A percentile compares a stretch with the other conserved stretches of the same genome.
Evolutionary conservation across 53 echinoderm and acorn worm species (phyloP).

Genomic region (Crossaster papposus): DNA sequence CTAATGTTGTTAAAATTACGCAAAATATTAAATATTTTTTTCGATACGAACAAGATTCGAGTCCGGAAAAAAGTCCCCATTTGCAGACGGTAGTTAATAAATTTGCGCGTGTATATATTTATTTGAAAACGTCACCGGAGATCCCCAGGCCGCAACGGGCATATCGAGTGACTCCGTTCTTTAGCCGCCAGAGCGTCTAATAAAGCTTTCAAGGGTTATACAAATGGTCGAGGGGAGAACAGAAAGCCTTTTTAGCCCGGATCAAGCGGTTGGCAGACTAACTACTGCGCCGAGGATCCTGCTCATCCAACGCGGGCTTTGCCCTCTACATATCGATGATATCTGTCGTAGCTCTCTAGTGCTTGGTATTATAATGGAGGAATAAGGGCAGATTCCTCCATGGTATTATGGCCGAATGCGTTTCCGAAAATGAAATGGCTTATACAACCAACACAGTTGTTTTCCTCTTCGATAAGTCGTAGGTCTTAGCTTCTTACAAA

Average conservation of each 20-base stretch:
- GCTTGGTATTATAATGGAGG: no score
- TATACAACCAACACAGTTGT: neutral
- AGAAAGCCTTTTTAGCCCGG: slow-evolving; percentile 28
- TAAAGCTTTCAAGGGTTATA: slow-evolving; percentile 39
- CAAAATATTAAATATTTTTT: no score
- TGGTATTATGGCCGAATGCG: neutral
- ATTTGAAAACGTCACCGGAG: slow-evolving; percentile 19
- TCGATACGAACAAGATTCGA: neutral
- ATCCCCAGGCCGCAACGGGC: neutral
- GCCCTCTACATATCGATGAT: neutral
- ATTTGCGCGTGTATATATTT: neutral
- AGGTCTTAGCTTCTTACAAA: neutral
- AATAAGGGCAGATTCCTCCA: no score
- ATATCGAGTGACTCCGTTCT: slow-evolving; percentile 25
- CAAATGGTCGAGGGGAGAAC: slow-evolving; percentile 20
- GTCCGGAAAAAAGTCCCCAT: neutral
- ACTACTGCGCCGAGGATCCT: neutral
- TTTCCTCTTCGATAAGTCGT: neutral
- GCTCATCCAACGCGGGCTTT: neutral
- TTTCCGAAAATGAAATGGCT: neutral
- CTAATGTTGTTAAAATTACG: no score
- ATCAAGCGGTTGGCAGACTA: neutral
- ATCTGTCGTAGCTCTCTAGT: neutral
- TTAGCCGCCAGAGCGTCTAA: slow-evolving; percentile 27
- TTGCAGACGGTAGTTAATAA: slow-evolving; percentile 2